Base-by-base conservation (phyloP, 2,888 invertebrate genomes). In the Yponomeuta evonymella region DNA sequence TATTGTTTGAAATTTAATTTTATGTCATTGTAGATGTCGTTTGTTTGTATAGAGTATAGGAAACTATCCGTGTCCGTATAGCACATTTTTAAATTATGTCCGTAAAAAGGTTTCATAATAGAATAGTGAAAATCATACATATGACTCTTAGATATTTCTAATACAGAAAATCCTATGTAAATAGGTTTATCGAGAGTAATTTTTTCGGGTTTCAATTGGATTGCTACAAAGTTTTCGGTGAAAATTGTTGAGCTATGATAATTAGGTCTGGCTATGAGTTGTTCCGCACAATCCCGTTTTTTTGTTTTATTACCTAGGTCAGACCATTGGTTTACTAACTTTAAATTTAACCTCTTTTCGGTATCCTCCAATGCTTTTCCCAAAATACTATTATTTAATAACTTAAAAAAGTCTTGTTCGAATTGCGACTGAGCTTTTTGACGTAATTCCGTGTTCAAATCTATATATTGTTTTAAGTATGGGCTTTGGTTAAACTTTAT, bases 391-490 rank as follows among this genome's bases (percentile, higher is more conserved):
- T 67, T 74, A 69, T 73, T 74, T 69, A 77, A 69, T 9, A 76
- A 68, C 70, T 76, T 75, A 69, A 69, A 76, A 65, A 75, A 74
- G 48, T 74, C 71, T 67, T 75, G 73, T 23, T 75, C 73, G 67
- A 75, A 75, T 72, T 72, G 30, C 71, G 65, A 66, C 33, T 12
- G 71, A 11, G 64, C 64, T 66, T 66, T 30, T 30, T 30, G 30
- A 9, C 36, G 66, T 12, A 69, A 62, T 73, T 70, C 75, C 78
- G 67, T 76, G 68, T 70, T 75, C 23, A 75, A 65, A 11, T 71
- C 72, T 48, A 81, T 74, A 73, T 78, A 79, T 48, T 73, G 71
- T 70, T 78, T 76, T 63, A 83, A 69, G 79, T 77, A 84, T 43
- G 71, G 51, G 3, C 75, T 76, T 76, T 82, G 81, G 29, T 73